Evolutionary conservation across 2,888 invertebrate genomes (phyloP).

Genomic region (Horisme vitalbata): DNA sequence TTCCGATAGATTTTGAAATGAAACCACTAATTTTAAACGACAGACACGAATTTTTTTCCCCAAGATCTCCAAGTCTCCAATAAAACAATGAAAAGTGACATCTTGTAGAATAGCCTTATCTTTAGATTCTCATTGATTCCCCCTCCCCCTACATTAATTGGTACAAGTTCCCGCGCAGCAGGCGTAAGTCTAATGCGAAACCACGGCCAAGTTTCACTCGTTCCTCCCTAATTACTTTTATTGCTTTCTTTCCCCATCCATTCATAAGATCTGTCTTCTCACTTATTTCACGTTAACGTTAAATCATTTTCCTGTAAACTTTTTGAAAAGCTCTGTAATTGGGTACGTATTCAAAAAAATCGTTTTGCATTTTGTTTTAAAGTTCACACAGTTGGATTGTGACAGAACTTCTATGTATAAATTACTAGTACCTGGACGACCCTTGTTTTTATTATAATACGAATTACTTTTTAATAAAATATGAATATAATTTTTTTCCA

Average conservation of each 20-base stretch:
- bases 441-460: too few species aligned
- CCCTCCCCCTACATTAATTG: conserved; percentile 58
- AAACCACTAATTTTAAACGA: too few species aligned
- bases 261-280: conserved; percentile 51
- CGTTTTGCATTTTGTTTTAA: conserved; percentile 7
- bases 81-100: conserved; percentile 9
- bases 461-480: too few species aligned
- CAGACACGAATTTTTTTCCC: too few species aligned
- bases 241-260: conserved; percentile 59
- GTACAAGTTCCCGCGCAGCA: conserved; percentile 59
- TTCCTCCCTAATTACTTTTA: conserved; percentile 66
- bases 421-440: too few species aligned
- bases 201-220: conserved; percentile 63
- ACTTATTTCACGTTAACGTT: conserved; percentile 39
- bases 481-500: too few species aligned
- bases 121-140: conserved; percentile 28
- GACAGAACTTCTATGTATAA: too few species aligned
- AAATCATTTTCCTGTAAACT: conserved; percentile 24
- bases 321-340: conserved; percentile 22
- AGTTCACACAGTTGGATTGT: too few species aligned
- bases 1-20: too few species aligned
- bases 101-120: conserved; percentile 20
- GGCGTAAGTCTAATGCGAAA: conserved; percentile 63
- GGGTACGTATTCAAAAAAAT: conserved; percentile 8
- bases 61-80: too few species aligned